Evolutionary conservation across 2,113 vertebrate species (phyloP), one percentile per base, ranked within the genome.

Genomic region (Syngnathus scovelli): DNA sequence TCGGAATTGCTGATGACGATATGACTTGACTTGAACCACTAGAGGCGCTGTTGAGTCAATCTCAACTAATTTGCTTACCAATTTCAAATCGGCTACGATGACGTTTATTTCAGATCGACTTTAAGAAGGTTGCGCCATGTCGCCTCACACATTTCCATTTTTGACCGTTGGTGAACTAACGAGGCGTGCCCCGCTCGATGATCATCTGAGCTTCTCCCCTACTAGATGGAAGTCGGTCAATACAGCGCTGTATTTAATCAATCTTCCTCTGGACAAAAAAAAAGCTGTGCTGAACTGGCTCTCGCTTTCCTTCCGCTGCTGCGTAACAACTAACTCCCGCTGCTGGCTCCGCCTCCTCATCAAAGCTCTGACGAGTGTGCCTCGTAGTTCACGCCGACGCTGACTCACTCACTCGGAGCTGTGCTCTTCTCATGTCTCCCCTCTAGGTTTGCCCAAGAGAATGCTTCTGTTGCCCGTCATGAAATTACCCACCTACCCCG

Each of bases 381-480:
- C 46, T 48, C 46, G 16, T 48, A 48, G 46, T 48, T 48, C 18
- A 48, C 16, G 18, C 16, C 2, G 8, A 48, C 46, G 16, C 46
- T 48, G 16, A 41, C n/a, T 16, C 12, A 36, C 12, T 58, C 13
- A 36, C 27, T 33, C 27, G 27, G 27, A 33, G 27, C 36, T 83
- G 80, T 94, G 89, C 92, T 98, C 83, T 93, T 89, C 94, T 93
- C 94, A 81, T 96, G 93, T 98, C 91, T 95, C 94, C 90, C 93
- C 91, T 95, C 93, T 93, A 99, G 97, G 97, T 97, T 94, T 98
- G 88, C 95, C 97, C 93, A 98, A 99, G 94, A 96, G 96, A 97
- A 98, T 98, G 97, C 93, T 99, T 94, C 96, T 99, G 95, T 98
- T 99, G 91, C 97, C 96, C 89, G 91, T 99, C 94, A 97, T 99